phyloP scores from a whole-genome alignment of 2,113 vertebrate genomes.

The Bungarus multicinctus region DNA sequence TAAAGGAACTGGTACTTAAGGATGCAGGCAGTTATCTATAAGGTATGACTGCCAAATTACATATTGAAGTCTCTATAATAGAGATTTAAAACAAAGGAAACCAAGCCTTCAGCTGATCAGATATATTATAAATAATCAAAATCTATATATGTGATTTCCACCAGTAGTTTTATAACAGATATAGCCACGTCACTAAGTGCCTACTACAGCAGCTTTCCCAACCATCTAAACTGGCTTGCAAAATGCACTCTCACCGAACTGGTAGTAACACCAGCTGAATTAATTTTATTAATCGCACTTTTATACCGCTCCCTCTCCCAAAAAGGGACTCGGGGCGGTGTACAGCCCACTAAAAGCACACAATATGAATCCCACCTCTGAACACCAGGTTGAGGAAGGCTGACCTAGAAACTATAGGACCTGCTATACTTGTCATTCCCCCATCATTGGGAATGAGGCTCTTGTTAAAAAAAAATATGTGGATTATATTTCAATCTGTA shows the following conservation, averaged over 20 bases:
- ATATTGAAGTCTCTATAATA: conserved; percentile 15
- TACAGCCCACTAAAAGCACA: too few relatives aligned
- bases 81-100: conserved; percentile 45
- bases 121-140: conserved; percentile 30
- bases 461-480: not conserved
- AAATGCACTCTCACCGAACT: too few relatives aligned
- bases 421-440: not conserved
- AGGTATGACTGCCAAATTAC: conserved; percentile 23
- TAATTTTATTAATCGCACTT: too few relatives aligned
- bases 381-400: not conserved
- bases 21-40: conserved; percentile 46
- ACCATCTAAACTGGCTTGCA: not conserved
- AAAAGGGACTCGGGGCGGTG: too few relatives aligned
- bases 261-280: too few relatives aligned
- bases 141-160: not conserved
- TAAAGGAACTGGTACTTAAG: conserved; percentile 31
- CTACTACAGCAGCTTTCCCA: not conserved
- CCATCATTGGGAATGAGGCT: not conserved
- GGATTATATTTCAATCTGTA: not conserved
- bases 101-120: conserved; percentile 35
- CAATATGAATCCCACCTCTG: too few relatives aligned
- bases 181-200: too few relatives aligned
- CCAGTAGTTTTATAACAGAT: not conserved
- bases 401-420: not conserved
- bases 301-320: too few relatives aligned